Evolutionary conservation across 2,797 vertebrate genomes (phyloP).

Genomic region (Carduelis carduelis): DNA sequence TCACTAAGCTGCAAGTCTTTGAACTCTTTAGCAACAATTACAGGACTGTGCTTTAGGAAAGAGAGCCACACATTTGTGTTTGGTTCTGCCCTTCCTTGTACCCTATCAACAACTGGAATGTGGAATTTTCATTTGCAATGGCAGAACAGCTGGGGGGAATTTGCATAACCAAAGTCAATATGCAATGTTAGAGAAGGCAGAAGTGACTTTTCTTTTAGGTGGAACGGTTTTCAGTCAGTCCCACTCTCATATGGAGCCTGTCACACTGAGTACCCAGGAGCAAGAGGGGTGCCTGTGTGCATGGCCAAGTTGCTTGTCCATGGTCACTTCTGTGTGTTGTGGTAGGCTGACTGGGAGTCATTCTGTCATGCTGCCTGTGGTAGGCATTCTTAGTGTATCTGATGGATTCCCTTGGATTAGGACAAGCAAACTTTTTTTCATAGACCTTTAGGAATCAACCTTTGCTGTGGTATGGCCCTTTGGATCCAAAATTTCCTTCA

Average conservation of each 20-base stretch:
- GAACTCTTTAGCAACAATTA: not conserved
- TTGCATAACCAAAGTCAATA: not conserved
- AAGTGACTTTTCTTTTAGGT: not conserved
- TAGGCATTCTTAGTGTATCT: not conserved
- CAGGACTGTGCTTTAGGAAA: not conserved
- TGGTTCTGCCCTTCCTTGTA: not conserved
- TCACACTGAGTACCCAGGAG: not conserved
- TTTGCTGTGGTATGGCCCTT: not conserved
- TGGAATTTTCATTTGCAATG: not conserved
- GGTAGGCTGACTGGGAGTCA: not conserved
- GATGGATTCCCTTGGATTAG: not conserved
- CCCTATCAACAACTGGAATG: not conserved
- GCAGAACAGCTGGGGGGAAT: not conserved
- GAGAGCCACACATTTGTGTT: not conserved
- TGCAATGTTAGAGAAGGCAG: not conserved
- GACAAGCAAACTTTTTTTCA: not conserved
- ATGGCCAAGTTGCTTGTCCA: not conserved
- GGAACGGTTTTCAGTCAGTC: not conserved
- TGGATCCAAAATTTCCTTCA: not conserved
- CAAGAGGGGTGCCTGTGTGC: not conserved
- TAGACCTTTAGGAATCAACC: not conserved
- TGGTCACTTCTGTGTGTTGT: not conserved
- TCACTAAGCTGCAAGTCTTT: not conserved
- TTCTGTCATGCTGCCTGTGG: no score
- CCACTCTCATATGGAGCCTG: accelerated